These are phyloP conservation scores for Homarus gammarus DNA, from an alignment of 2,888 invertebrate genomes.

Conservation along the genomic window DNA sequence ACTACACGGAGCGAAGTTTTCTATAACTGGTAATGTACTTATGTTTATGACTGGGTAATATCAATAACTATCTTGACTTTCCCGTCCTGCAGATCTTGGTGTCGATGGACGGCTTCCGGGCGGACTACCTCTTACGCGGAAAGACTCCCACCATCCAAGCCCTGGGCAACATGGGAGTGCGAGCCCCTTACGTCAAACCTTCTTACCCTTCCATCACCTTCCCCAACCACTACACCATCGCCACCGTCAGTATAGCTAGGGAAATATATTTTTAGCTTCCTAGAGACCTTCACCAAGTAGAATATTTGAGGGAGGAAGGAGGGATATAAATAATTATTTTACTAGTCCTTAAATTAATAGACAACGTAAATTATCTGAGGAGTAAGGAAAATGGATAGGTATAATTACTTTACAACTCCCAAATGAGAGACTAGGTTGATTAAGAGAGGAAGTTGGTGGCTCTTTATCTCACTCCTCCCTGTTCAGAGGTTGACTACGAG, in stretches of 20 bases:
- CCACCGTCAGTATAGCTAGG: conserved; percentile 82
- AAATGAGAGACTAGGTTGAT: no score
- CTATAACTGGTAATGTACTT: not conserved
- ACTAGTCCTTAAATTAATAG: no score
- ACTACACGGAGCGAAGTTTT: not conserved
- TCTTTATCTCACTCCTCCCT: no score
- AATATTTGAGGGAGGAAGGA: no score
- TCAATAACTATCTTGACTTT: not conserved
- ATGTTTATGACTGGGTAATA: not conserved
- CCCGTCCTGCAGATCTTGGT: conserved; percentile 83
- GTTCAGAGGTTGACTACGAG: no score
- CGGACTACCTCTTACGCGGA: conserved; percentile 84
- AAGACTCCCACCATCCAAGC: conserved; percentile 83
- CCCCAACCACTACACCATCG: conserved; percentile 87
- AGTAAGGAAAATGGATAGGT: no score
- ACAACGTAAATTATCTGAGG: no score
- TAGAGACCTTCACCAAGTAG: no score
- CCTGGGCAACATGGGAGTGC: conserved; percentile 82
- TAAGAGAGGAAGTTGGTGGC: no score
- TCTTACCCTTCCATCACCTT: conserved; percentile 87
- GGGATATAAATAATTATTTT: no score
- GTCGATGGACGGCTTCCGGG: conserved; percentile 87
- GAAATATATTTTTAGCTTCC: no score
- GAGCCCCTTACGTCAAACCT: conserved; percentile 83
- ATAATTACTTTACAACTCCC: no score